Evolutionary conservation across 2,113 vertebrate species (phyloP).

Genomic region (Paracanthobrama guichenoti): DNA sequence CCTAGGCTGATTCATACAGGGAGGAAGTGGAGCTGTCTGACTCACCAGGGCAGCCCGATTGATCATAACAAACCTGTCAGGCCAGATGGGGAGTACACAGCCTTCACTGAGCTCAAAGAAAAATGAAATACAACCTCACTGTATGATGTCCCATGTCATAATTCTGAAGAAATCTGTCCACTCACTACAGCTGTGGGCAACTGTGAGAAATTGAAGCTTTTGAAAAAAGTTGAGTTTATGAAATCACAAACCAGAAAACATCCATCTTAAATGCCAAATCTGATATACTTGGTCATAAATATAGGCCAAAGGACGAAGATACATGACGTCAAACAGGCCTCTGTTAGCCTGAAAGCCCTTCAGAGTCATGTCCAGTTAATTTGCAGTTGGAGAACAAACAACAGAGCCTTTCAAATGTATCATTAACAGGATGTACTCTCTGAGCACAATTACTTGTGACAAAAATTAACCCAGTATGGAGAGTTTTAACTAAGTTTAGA

Average conservation of each 20-base stretch:
- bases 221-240: too few relatives aligned
- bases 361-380: slow-evolving; percentile 12
- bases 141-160: not conserved
- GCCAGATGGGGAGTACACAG: not conserved
- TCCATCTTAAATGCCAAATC: not conserved
- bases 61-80: slow-evolving; percentile 32
- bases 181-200: not conserved
- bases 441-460: slow-evolving; percentile 9
- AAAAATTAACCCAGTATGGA: slow-evolving; percentile 46
- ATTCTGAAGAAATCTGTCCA: slow-evolving; percentile 6
- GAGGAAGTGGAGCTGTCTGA: slow-evolving; percentile 19
- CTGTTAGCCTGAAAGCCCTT: not conserved
- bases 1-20: slow-evolving; percentile 1
- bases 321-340: not conserved
- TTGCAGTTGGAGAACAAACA: slow-evolving; percentile 21
- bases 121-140: not conserved
- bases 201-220: not conserved
- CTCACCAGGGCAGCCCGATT: not conserved
- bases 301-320: not conserved
- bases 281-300: not conserved
- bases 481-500: not conserved
- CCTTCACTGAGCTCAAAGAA: not conserved
- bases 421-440: slow-evolving; percentile 48
- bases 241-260: not conserved
- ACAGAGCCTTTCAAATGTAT: slow-evolving; percentile 37